Percentiles rank a stretch among this genome's conserved stretches.
These are phyloP conservation scores for Heteropelma amictum DNA, from an alignment of 2,888 invertebrate species.

Conservation along the genomic window DNA sequence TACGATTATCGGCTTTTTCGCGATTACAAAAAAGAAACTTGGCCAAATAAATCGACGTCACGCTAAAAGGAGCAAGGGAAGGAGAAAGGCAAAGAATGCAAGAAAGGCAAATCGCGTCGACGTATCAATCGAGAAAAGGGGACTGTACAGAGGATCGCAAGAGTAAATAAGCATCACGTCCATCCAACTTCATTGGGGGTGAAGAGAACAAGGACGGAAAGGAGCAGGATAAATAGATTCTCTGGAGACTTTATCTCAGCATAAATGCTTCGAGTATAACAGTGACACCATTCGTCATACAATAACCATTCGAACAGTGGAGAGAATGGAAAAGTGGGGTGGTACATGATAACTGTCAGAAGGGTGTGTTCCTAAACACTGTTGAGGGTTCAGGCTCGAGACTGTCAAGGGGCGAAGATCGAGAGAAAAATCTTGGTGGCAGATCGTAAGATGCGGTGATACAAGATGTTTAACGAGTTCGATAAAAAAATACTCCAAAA, in stretches of 20 bases:
- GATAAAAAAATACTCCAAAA: too few relatives aligned
- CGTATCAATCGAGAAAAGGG: too few relatives aligned
- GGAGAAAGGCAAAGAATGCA: slow-evolving; percentile 27
- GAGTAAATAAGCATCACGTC: slow-evolving; percentile 71
- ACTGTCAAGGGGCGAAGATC: slow-evolving; percentile 25
- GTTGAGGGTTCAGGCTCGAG: slow-evolving; percentile 17
- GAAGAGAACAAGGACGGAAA: not conserved
- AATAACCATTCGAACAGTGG: slow-evolving; percentile 35
- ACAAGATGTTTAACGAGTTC: not conserved
- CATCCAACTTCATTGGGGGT: slow-evolving; percentile 50
- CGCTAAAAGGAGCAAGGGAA: slow-evolving; percentile 33
- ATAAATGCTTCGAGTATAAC: slow-evolving; percentile 68
- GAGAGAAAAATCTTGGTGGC: slow-evolving; percentile 25
- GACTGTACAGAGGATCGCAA: slow-evolving; percentile 55
- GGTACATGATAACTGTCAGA: slow-evolving; percentile 11
- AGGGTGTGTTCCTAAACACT: slow-evolving; percentile 14
- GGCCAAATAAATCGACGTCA: slow-evolving; percentile 48
- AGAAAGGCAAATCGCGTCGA: slow-evolving; percentile 43
- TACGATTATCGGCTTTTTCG: not conserved
- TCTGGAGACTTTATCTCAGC: slow-evolving; percentile 66
- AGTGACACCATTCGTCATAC: slow-evolving; percentile 73
- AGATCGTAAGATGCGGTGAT: slow-evolving; percentile 21
- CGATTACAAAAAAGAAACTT: slow-evolving; percentile 35
- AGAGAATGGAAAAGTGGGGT: slow-evolving; percentile 19
- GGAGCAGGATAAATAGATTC: slow-evolving; percentile 54